These are phyloP conservation scores for Sphaerophoria taeniata DNA, from an alignment of 2,888 invertebrate species.

Conservation along the genomic window DNA sequence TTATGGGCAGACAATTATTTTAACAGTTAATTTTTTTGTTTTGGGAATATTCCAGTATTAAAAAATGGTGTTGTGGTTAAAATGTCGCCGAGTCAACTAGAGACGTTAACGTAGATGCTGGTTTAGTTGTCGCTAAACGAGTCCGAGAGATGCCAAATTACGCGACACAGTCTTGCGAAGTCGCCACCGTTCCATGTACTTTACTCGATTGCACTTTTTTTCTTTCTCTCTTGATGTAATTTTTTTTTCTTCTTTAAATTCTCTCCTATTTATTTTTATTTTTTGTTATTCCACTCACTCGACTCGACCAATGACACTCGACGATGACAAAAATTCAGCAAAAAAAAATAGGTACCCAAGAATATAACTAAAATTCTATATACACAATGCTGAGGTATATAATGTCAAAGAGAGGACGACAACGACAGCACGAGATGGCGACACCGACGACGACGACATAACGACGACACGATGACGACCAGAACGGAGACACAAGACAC, in stretches of 20 bases:
- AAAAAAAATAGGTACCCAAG: slow-evolving; percentile 45
- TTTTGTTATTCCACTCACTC: slow-evolving; percentile 57
- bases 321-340: slow-evolving; percentile 80
- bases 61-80: slow-evolving; percentile 25
- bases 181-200: slow-evolving; percentile 63
- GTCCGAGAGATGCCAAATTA: slow-evolving; percentile 73
- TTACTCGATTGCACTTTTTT: slow-evolving; percentile 44
- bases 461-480: slow-evolving; percentile 45
- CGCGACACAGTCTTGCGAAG: slow-evolving; percentile 69
- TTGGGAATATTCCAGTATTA: slow-evolving; percentile 9
- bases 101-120: slow-evolving; percentile 35
- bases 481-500: slow-evolving; percentile 60
- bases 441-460: slow-evolving; percentile 58
- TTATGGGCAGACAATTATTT: background rate
- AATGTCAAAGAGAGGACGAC: slow-evolving; percentile 70
- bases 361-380: slow-evolving; percentile 54
- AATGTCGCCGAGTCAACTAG: slow-evolving; percentile 33
- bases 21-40: background rate
- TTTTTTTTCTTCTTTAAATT: slow-evolving; percentile 39
- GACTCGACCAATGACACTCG: slow-evolving; percentile 82
- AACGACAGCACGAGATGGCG: slow-evolving; percentile 64
- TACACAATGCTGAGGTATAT: slow-evolving; percentile 63
- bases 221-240: slow-evolving; percentile 24
- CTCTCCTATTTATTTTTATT: slow-evolving; percentile 27
- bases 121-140: slow-evolving; percentile 68